These are phyloP conservation scores for Carposina sasakii DNA, from an alignment of 1,140 invertebrate genomes.

Conservation along the genomic window DNA sequence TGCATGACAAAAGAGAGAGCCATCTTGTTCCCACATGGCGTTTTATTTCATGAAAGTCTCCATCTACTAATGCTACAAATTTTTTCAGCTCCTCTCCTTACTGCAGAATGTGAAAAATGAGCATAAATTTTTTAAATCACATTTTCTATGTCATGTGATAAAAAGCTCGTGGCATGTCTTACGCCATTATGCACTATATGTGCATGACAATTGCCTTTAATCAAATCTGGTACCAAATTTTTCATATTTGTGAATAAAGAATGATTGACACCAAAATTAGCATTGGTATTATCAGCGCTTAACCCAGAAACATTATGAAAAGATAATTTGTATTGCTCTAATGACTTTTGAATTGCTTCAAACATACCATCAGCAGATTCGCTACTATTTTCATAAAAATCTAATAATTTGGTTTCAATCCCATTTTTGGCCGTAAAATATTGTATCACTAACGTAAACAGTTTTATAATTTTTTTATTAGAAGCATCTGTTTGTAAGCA, in stretches of 20 bases:
- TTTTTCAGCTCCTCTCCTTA: constrained; percentile 32
- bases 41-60: constrained; percentile 33
- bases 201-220: constrained; percentile 34
- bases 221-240: constrained; percentile 22
- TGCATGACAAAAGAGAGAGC: constrained; percentile 25
- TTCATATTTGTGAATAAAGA: constrained; percentile 27
- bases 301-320: constrained; percentile 25
- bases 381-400: constrained; percentile 34
- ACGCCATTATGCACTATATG: constrained; percentile 29
- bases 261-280: constrained; percentile 32
- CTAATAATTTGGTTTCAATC: constrained; percentile 28
- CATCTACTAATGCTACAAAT: constrained; percentile 25
- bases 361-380: constrained; percentile 37
- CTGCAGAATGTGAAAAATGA: constrained; percentile 27
- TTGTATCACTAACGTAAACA: constrained; percentile 32
- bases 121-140: constrained; percentile 30
- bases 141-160: constrained; percentile 30
- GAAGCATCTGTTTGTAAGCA: constrained; percentile 29
- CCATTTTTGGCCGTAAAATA: constrained; percentile 28
- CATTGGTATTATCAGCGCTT: constrained; percentile 29
- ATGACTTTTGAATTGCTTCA: constrained; percentile 30
- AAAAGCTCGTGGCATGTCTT: constrained; percentile 27
- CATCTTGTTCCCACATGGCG: constrained; percentile 27
- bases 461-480: constrained; percentile 34
- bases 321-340: constrained; percentile 19